phyloP scores from a whole-genome alignment of 2,797 vertebrate genomes.

The Gymnodraco acuticeps region DNA sequence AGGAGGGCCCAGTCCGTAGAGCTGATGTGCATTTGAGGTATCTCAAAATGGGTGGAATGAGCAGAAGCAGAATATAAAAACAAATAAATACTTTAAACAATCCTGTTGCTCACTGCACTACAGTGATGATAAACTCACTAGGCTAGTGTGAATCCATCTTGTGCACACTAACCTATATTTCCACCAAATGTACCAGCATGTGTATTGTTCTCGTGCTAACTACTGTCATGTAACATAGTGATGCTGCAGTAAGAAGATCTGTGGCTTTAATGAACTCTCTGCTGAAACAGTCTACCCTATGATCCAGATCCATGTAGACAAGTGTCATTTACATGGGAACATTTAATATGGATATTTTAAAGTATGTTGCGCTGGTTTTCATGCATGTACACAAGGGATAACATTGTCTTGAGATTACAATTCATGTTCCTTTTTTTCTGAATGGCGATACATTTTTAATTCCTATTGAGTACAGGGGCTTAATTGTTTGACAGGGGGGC shows the following conservation, averaged over 20 bases:
- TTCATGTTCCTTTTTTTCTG: not conserved
- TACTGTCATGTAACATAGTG: constrained; percentile 29
- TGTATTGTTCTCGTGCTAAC: constrained; percentile 20
- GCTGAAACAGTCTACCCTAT: not conserved
- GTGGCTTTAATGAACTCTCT: constrained; percentile 48
- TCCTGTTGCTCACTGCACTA: not conserved
- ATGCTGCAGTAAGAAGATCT: constrained; percentile 31
- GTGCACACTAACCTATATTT: constrained; percentile 4
- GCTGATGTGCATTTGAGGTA: constrained; percentile 3
- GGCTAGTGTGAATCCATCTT: not conserved
- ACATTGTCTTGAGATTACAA: not conserved
- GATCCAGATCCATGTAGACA: not conserved
- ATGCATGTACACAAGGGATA: not conserved
- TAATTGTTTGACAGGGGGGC: not conserved
- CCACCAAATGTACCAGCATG: not conserved
- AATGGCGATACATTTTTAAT: not conserved
- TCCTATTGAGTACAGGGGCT: not conserved
- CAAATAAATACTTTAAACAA: not conserved
- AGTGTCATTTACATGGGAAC: not conserved
- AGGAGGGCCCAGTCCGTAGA: not conserved
- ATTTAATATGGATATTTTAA: not conserved
- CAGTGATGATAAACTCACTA: constrained; percentile 5
- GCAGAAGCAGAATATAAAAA: not conserved
- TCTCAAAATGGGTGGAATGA: not conserved
- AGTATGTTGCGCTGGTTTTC: not conserved